Conservation (phyloP, 92 coral and sea anemone genomes). For the Desmophyllum pertusum region DNA sequence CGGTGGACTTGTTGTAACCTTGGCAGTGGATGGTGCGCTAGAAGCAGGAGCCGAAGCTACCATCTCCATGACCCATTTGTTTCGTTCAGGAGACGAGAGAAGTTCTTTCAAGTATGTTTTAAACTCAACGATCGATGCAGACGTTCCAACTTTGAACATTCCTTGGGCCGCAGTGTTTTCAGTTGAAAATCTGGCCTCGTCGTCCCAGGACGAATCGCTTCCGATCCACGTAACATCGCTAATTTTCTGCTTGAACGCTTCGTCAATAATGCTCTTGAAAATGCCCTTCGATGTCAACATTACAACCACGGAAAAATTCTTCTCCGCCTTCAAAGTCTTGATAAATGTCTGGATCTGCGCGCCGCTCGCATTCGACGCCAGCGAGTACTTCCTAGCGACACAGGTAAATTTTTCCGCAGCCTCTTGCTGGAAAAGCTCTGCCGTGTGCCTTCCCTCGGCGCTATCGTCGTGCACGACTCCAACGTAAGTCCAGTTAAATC, state of each 20-base stretch:
- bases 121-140: slow-evolving; percentile 56
- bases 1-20: slow-evolving; percentile 22
- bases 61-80: slow-evolving; percentile 41
- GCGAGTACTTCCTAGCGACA: slow-evolving; percentile 57
- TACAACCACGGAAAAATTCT: slow-evolving; percentile 75
- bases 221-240: slow-evolving; percentile 72
- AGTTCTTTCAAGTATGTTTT: slow-evolving; percentile 39
- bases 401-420: slow-evolving; percentile 61
- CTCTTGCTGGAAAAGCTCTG: slow-evolving; percentile 51
- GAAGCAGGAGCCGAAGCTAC: slow-evolving; percentile 20
- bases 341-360: slow-evolving; percentile 58
- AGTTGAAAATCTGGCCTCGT: slow-evolving; percentile 49
- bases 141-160: slow-evolving; percentile 72
- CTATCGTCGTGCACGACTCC: slow-evolving; percentile 70
- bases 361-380: slow-evolving; percentile 48
- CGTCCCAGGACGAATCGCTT: slow-evolving; percentile 81
- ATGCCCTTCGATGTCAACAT: slow-evolving; percentile 61
- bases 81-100: slow-evolving; percentile 1
- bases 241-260: slow-evolving; percentile 78
- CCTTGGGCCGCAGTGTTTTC: slow-evolving; percentile 82
- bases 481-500: slow-evolving; percentile 84
- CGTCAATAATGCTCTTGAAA: slow-evolving; percentile 63
- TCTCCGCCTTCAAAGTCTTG: slow-evolving; percentile 49
- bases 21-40: not conserved
- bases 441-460: slow-evolving; percentile 38